Base-by-base conservation (phyloP, 2,797 vertebrate species). In the Epinephelus awoara region DNA sequence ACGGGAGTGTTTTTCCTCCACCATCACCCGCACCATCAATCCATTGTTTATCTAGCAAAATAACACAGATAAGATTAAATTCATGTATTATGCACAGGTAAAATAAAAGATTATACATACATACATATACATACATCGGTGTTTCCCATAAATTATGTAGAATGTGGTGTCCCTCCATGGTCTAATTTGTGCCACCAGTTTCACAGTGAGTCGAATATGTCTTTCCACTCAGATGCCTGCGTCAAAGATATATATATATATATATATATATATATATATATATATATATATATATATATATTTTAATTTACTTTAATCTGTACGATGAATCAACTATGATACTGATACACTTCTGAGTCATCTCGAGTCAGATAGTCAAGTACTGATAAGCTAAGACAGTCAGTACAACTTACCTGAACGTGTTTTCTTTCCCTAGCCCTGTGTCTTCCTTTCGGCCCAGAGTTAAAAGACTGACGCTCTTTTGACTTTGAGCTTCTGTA, bases 21-120 rank as follows among this genome's bases (percentile, higher is more conserved):
- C n/a, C n/a, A n/a, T n/a, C n/a, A n/a, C n/a, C n/a, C n/a, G n/a
- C 62, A 29, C 29, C 64, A 66, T 66, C 47, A 66, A 25, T 51
- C 47, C 27, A 7, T 51, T 51, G 47, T 66, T 66, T 29, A 66
- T 66, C 63, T 66, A 34, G 3, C 9, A 47, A 49, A 47, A 64
- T 47, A 5, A 9, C 25, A 66, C 50, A 66, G 18, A 66, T 21
- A 51, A 27, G 4, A 3, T 64, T 64, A 47, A 61, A 42, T 61
- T 42, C n/a, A 61, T 44, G n/a, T 19, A 29, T 49, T 64, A 29
- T 6, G 17, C 44, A 63, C 8, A 46, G 61, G 19, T 23, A 63
- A 63, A 6, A 63, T 59, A 25, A 63, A 46, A 40, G 5, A 46
- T 8, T 62, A 62, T 46, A 63, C 42, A 34, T 34, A 34, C 29